Evolutionary conservation across 2,113 vertebrate species (phyloP), one percentile per base, ranked within the genome.

Genomic region (Otocyon megalotis): DNA sequence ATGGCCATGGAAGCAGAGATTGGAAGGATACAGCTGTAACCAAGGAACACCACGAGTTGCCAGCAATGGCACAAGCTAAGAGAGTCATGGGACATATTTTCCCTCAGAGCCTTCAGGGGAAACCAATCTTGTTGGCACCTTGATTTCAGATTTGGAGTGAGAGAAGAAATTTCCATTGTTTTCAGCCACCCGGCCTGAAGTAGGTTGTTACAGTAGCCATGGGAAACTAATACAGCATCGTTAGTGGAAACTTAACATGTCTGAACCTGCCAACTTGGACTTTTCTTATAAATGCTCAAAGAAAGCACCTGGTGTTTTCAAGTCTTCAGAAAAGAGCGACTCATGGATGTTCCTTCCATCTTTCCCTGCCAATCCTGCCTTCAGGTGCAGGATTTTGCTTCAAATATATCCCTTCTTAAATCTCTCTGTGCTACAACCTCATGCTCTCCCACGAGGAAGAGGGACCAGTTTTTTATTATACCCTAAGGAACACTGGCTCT

Each of bases 11-110:
- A 56, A 13, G n/a, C 37, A 54, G n/a, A 35, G 32, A 48, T 4
- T 8, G 14, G 4, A n/a, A 15, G 2, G 0, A n/a, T 6, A 3
- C 0, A n/a, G 16, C 13, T 17, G 0, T 7, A 22, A 26, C 4
- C 7, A 11, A 7, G 8, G 74, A 8, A 30, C 5, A 14, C 35
- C 26, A 53, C 16, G 4, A 8, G 17, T 11, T 62, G 24, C 32
- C 14, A 5, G 15, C 2, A 11, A 2, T 26, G 58, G 20, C 17
- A 12, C 12, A 7, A 67, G 54, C 14, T 11, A 43, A 8, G 4
- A 28, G 32, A 50, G 50, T 19, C 43, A 8, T 1, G 37, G 9
- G 19, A 3, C 8, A 50, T 12, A 3, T 43, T 72, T 50, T 63
- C 7, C 17, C 5, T 43, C 9, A 50, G 30, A 50, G 10, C 16